A percentile compares a stretch with the other conserved stretches of the same genome.
phyloP scores from a whole-genome alignment of 1,140 invertebrate genomes.

The Zaprionus gabonicus region DNA sequence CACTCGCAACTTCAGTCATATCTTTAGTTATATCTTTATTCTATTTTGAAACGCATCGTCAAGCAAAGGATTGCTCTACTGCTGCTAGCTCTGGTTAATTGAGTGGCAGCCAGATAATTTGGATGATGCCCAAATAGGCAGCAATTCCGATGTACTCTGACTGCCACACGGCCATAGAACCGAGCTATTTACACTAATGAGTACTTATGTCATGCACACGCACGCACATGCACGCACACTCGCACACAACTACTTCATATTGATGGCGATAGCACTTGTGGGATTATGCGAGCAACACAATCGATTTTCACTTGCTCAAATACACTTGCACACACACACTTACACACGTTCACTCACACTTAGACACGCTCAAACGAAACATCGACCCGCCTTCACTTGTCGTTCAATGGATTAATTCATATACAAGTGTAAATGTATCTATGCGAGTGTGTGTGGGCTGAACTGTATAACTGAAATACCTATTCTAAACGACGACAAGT shows the following conservation, averaged over 20 bases:
- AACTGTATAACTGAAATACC: slow-evolving; percentile 4
- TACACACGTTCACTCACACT: slow-evolving; percentile 16
- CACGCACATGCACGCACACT: background rate
- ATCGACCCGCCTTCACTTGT: background rate
- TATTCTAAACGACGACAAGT: slow-evolving; percentile 64
- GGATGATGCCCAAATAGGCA: slow-evolving; percentile 32
- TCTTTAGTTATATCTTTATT: background rate
- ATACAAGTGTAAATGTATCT: background rate
- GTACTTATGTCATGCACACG: slow-evolving; percentile 59
- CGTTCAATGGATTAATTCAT: slow-evolving; percentile 8
- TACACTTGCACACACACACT: slow-evolving; percentile 1
- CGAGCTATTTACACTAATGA: slow-evolving; percentile 45
- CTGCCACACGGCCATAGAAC: slow-evolving; percentile 24
- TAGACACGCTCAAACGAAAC: background rate
- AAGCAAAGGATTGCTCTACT: background rate
- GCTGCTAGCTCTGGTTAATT: slow-evolving; percentile 30
- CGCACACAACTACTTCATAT: slow-evolving; percentile 27
- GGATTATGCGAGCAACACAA: slow-evolving; percentile 60
- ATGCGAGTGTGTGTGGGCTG: background rate
- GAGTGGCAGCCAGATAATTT: slow-evolving; percentile 43
- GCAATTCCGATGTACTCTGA: slow-evolving; percentile 39
- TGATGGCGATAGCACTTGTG: slow-evolving; percentile 54
- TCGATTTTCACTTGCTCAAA: slow-evolving; percentile 47
- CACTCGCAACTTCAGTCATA: background rate
- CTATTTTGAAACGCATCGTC: background rate